Evolutionary conservation across 2,797 vertebrate species (phyloP).

Genomic region (Thalassophryne amazonica): DNA sequence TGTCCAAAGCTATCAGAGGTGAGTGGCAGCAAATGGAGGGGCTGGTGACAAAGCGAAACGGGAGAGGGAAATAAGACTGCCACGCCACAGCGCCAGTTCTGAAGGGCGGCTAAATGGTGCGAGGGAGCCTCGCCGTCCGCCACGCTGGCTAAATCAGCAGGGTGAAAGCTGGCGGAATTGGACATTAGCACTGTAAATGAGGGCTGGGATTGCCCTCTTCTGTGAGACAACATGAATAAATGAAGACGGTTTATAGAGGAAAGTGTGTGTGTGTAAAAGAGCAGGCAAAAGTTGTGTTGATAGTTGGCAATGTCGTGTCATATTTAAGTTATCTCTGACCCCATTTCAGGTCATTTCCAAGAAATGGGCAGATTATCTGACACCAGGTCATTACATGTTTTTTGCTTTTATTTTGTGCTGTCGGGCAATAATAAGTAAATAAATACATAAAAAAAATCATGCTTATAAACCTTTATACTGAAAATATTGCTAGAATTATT

Average conservation of each 20-base stretch:
- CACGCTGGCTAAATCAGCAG: constrained; percentile 89
- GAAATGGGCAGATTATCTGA: constrained; percentile 85
- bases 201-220: constrained; percentile 87
- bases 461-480: background rate
- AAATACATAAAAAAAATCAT: too few relatives aligned
- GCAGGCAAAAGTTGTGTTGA: constrained; percentile 3
- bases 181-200: constrained; percentile 98
- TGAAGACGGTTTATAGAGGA: constrained; percentile 70
- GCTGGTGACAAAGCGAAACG: constrained; percentile 98
- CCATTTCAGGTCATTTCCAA: constrained; percentile 75
- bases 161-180: constrained; percentile 95
- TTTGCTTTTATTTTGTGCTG: constrained; percentile 69
- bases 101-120: constrained; percentile 91
- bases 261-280: constrained; percentile 21
- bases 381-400: too few relatives aligned
- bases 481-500: background rate
- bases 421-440: background rate
- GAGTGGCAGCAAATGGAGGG: constrained; percentile 97
- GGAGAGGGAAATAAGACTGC: constrained; percentile 95
- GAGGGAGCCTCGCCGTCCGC: constrained; percentile 74
- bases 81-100: constrained; percentile 86
- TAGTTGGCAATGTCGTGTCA: constrained; percentile 55
- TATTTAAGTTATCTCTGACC: constrained; percentile 65
- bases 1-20: constrained; percentile 98
- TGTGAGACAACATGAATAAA: constrained; percentile 75